Evolutionary conservation across 2,888 invertebrate species (phyloP), one percentile per base, ranked within the genome.

Genomic region (Molorchus minor): DNA sequence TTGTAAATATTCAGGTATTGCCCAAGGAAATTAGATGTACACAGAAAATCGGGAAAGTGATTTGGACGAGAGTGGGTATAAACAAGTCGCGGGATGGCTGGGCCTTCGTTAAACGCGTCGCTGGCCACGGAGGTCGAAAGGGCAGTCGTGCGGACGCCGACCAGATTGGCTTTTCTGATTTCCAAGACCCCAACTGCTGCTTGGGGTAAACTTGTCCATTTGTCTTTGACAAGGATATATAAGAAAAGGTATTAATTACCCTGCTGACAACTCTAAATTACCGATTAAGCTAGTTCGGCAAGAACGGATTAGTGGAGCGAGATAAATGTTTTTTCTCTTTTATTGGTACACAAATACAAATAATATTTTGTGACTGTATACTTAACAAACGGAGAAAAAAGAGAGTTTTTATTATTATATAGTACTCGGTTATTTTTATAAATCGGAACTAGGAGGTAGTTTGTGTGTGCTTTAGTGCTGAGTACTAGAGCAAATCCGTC

Each of bases 91-190:
- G 13, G 58, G 57, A 43, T 51, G 57, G 59, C 45, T 57, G 44
- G 52, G 62, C 59, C 60, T 72, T 71, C 69, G 72, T 74, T 74
- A 73, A 67, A 68, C 73, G 74, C 71, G 64, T 70, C 72, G 70
- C 65, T 71, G 72, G 66, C 61, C 64, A 40, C 19, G 63, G 65
- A 65, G 61, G 71, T 64, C 69, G 64, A 51, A 72, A 73, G 71
- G 66, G 65, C 73, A 73, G 62, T 69, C 75, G 75, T 77, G 77
- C 77, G 74, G 67, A 74, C 71, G 67, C 56, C 44, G 56, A 63
- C 72, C 76, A 76, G 74, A 75, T 76, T 76, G 69, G 70, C 74
- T 75, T 74, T 75, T 75, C 73, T 71, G 72, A 70, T 69, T 74
- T 68, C 55, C 61, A 67, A 60, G 58, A 57, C 58, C 56, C 53